Percentiles rank a stretch among this genome's conserved stretches.
phyloP scores from a whole-genome alignment of 2,888 invertebrate species.

The Herminia tarsipennalis region DNA sequence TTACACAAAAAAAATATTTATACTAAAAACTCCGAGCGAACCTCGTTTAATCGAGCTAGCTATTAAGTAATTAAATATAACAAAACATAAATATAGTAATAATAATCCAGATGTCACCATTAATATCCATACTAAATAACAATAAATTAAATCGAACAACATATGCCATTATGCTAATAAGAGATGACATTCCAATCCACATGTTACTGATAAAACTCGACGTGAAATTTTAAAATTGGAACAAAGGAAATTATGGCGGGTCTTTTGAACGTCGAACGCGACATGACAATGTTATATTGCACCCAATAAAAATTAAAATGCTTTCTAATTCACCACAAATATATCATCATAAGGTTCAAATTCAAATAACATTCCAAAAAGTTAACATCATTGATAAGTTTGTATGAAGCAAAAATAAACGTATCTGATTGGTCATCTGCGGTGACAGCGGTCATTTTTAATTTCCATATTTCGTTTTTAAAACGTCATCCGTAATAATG shows the following conservation, averaged over 20 bases:
- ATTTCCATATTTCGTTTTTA: slow-evolving; percentile 20
- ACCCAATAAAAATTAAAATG: not conserved
- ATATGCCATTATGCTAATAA: slow-evolving; percentile 17
- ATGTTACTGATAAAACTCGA: slow-evolving; percentile 29
- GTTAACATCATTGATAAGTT: not conserved
- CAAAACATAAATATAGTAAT: too few species aligned
- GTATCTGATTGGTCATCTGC: slow-evolving; percentile 39
- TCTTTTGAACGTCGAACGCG: slow-evolving; percentile 34
- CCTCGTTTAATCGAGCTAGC: too few species aligned
- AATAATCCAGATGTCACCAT: too few species aligned
- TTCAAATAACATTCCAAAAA: slow-evolving; percentile 3
- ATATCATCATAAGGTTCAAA: not conserved
- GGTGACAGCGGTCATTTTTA: slow-evolving; percentile 38
- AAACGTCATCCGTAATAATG: slow-evolving; percentile 35
- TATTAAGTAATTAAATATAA: too few species aligned
- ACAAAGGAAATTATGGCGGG: slow-evolving; percentile 38
- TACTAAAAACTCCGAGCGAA: too few species aligned
- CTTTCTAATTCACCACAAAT: not conserved
- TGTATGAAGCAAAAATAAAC: slow-evolving; percentile 25
- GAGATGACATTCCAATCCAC: slow-evolving; percentile 31
- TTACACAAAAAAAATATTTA: too few species aligned
- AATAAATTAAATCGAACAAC: not conserved
- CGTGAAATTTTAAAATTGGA: slow-evolving; percentile 37
- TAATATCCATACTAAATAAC: too few species aligned
- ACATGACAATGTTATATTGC: slow-evolving; percentile 8